Base-by-base conservation (phyloP, 2,797 vertebrate genomes). In the Myiotriccus ornatus region DNA sequence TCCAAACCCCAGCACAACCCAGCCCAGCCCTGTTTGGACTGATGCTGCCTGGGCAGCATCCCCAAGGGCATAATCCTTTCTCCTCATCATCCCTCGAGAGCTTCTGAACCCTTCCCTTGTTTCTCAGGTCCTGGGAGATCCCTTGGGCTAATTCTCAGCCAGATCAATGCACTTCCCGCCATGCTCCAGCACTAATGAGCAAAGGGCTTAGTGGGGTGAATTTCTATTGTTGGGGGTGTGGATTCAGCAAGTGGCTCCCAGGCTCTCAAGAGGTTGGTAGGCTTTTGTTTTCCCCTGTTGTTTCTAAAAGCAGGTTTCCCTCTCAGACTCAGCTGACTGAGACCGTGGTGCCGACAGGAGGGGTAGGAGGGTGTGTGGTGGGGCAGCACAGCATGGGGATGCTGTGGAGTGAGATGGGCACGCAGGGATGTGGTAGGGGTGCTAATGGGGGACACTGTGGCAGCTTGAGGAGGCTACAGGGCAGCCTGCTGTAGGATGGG, bases 301-400 rank as follows among this genome's bases (percentile, higher is more conserved):
- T 52, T 94, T 52, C 50, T 63, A 62, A 59, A 52, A 78, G n/a
- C 44, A 68, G 23, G 12, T n/a, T 74, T 34, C 27, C 64, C 34
- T 59, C 7, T 1, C 30, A 57, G 73, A 5, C 18, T 64, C 1
- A 4, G 46, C 32, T 35, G 56, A 30, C 43, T 2, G 2, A 81
- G 16, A 24, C 25, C 14, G 0, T 0, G 2, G 41, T 60, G 62
- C 25, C 5, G 5, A 7, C 0, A 0, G 41, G 50, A 62, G 37
- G 4, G 1, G 20, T 44, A 44, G 10, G 25, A 47, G 63, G 15
- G 30, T 34, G 52, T 62, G 43, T 43, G 0, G 1, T 15, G 44
- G 47, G 65, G 15, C 68, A 67, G 49, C 63, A 68, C 1, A 3
- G 64, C 25, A 35, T 13, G 5, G 17, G 49, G 53, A 4, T 30